Conservation (phyloP, 2,113 vertebrate genomes). For the Oreotrochilus melanogaster region DNA sequence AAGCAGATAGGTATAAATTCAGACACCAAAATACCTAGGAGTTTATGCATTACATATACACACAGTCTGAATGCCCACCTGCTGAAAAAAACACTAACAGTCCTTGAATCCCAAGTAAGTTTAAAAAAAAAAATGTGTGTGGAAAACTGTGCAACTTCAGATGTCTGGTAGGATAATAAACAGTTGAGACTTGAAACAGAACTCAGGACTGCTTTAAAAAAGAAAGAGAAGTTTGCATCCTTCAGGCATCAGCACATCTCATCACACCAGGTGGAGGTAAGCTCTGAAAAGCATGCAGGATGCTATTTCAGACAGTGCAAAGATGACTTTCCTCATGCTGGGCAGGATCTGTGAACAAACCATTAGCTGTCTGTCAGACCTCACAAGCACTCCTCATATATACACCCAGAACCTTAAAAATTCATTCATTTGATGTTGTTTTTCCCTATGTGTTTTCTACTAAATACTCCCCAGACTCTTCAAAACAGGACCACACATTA, state of each 20-base stretch:
- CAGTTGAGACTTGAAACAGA: background rate
- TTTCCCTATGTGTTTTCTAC: background rate
- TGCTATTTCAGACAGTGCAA: background rate
- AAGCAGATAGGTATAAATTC: background rate
- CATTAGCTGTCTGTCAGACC: background rate
- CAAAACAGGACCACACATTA: background rate
- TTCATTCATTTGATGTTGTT: background rate
- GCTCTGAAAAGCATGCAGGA: background rate
- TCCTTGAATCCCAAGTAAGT: background rate
- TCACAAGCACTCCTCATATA: background rate
- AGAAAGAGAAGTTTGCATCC: background rate
- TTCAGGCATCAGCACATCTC: background rate
- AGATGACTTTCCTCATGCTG: background rate
- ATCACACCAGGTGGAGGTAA: background rate
- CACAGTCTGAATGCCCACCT: background rate
- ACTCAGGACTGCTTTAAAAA: background rate
- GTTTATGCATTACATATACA: background rate
- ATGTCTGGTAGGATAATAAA: conserved; percentile 12
- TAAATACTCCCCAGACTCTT: background rate
- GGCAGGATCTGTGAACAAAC: background rate
- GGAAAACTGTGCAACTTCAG: conserved; percentile 18
- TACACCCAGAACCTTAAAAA: background rate
- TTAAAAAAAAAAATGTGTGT: background rate
- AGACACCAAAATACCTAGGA: background rate
- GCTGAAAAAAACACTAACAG: background rate